Evolutionary conservation across 1,140 invertebrate species (phyloP), one percentile per base, ranked within the genome.

Genomic region (Marisa cornuarietis): DNA sequence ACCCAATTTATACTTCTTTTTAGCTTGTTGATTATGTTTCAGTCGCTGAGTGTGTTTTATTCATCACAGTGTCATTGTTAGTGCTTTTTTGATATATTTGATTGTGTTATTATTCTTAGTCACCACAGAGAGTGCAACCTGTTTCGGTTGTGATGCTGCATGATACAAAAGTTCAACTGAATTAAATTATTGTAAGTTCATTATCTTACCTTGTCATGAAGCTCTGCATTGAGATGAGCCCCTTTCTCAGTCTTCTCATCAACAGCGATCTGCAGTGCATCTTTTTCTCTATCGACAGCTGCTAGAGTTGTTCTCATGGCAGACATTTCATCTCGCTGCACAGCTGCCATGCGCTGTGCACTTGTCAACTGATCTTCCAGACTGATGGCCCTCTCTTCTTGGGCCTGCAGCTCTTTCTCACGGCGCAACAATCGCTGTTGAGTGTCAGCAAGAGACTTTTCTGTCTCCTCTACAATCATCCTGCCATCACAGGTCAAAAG

Each of bases 171-270:
- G 31, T 42, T 42, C 31, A 42, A 42, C 2, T 42, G 31, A 42
- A 42, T 42, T 42, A 42, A 42, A 42, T 42, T 42, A 42, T 4
- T 42, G 31, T 42, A 42, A 42, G 31, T 42, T 42, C 1, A 42
- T 42, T 1, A 14, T 80, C 79, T 52, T 52, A 90, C 89, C 86
- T 86, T 90, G 11, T 84, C 80, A 22, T 87, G 80, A 14, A 89
- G 65, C 75, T 89, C 87, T 31, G 87, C 85, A 75, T 88, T 87
- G 0, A 87, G 52, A 54, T 83, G 81, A 42, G 87, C 88, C 66
- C 86, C 81, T 68, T 86, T 86, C 78, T 91, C 90, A 31, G 90
- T 86, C 76, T 90, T 91, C 63, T 91, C 90, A 82, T 91, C 90
- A 42, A 91, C 86, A 73, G 84, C 84, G n/a, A 83, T 82, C 85